Percentiles rank a stretch among this genome's conserved stretches.
Evolutionary conservation across 2,888 invertebrate genomes (phyloP).

Genomic region (Reticulitermes lucifugus): DNA sequence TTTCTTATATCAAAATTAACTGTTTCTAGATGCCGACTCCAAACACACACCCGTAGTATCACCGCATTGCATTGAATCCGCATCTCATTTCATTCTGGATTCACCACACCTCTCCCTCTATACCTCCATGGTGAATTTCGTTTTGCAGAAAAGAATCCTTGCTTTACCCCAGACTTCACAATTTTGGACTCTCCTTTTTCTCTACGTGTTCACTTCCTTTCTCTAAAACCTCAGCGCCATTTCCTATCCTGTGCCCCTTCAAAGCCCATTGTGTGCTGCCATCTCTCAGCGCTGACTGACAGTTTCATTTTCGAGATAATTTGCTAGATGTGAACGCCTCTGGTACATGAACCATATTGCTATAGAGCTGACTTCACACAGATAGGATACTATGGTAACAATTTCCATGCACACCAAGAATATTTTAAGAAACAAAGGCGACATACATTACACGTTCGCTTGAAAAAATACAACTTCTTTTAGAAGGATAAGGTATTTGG

Average conservation of each 20-base stretch:
- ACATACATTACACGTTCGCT: no score
- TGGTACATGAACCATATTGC: background rate
- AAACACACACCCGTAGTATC: no score
- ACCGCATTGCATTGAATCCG: no score
- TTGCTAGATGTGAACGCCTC: slow-evolving; percentile 30
- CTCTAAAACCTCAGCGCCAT: slow-evolving; percentile 9
- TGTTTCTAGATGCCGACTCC: no score
- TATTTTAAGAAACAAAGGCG: no score
- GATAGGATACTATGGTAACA: no score
- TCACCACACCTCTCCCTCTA: background rate
- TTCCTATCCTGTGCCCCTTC: background rate
- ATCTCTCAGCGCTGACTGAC: slow-evolving; percentile 50
- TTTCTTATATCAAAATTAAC: no score
- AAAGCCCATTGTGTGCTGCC: slow-evolving; percentile 36
- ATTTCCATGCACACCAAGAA: no score
- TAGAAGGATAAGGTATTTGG: no score
- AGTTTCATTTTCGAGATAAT: slow-evolving; percentile 50
- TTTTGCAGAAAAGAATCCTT: background rate
- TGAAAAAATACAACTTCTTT: no score
- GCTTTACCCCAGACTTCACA: slow-evolving; percentile 4
- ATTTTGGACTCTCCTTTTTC: background rate
- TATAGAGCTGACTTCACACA: background rate
- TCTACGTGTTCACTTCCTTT: background rate
- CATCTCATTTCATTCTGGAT: background rate
- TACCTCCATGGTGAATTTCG: background rate